Percentiles rank a stretch among this genome's conserved stretches.
These are phyloP conservation scores for Brachymystax lenok DNA, from an alignment of 2,797 vertebrate species.

Conservation along the genomic window DNA sequence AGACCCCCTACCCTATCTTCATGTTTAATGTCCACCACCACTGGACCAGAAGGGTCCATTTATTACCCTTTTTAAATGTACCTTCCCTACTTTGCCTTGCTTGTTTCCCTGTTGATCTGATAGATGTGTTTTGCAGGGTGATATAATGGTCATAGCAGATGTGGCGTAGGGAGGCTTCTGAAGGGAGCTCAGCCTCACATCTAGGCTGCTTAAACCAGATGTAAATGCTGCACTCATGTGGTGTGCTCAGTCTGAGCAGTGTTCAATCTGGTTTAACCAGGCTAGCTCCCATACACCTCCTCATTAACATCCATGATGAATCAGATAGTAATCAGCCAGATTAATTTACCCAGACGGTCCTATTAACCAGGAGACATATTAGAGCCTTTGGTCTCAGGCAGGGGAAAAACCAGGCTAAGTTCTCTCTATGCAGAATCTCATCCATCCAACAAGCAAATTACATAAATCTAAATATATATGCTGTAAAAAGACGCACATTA, in stretches of 20 bases:
- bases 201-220: background rate
- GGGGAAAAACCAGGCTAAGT: constrained; percentile 16
- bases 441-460: background rate
- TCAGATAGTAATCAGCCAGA: constrained; percentile 53
- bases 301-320: constrained; percentile 58
- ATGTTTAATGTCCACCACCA: constrained; percentile 13
- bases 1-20: constrained; percentile 44
- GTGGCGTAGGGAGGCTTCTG: constrained; percentile 19
- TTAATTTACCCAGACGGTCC: constrained; percentile 25
- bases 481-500: background rate
- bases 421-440: background rate
- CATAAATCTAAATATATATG: background rate
- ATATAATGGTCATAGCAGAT: constrained; percentile 23
- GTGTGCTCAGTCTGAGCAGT: background rate
- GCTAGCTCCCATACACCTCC: constrained; percentile 21
- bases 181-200: constrained; percentile 19
- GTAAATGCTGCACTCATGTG: background rate
- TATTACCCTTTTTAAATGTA: constrained; percentile 9
- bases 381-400: constrained; percentile 23
- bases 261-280: background rate
- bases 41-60: constrained; percentile 19
- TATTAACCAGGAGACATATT: constrained; percentile 60
- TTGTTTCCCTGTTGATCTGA: constrained; percentile 18
- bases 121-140: constrained; percentile 22
- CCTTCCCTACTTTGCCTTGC: constrained; percentile 21